Evolutionary conservation across 2,888 invertebrate species (phyloP), one percentile per base, ranked within the genome.

Genomic region (Ditylenchus weischeri): DNA sequence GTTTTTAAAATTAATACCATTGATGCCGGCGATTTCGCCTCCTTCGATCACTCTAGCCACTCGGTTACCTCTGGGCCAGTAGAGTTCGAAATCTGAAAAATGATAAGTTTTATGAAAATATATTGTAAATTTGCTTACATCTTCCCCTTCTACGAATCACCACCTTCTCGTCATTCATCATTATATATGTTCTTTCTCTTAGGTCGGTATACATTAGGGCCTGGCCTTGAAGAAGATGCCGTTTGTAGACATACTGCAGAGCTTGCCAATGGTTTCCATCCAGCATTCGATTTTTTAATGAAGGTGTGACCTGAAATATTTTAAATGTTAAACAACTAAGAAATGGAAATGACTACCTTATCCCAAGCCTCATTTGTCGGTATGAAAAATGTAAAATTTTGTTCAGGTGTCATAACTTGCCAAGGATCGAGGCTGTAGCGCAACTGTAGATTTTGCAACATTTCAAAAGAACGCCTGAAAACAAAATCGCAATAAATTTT

Each of bases 11-110:
- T 94, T 4, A 50, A 19, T 50, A 54, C 54, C 94, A 84, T 94
- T 94, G 84, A 91, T 93, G 84, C 93, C 93, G 81, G 91, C 91
- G 6, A 95, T 91, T 84, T 95, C 92, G 35, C 93, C 91, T 74
- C 93, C 89, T 70, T 83, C 82, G 0, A 82, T 68, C 11, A 83
- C 70, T 8, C 76, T 75, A 0, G 83, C 83, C 7, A 78, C 79
- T 5, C 77, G 75, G 64, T 82, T 79, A 11, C 83, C 83, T 29
- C 81, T 69, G 19, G 83, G 83, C 83, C 83, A 83, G 67, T 80
- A 83, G 59, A 83, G 72, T 64, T 83, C 80, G 67, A 78, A 83
- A 62, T 75, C 83, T 83, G 29, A 62, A 62, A n/a, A 35, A 4
- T 50, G 21, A 21, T 50, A 19, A 50, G 50, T 18, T 50, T 50